Evolutionary conservation across 2,113 vertebrate genomes (phyloP), one percentile per base, ranked within the genome.

Genomic region (Erythrocercus mccallii): DNA sequence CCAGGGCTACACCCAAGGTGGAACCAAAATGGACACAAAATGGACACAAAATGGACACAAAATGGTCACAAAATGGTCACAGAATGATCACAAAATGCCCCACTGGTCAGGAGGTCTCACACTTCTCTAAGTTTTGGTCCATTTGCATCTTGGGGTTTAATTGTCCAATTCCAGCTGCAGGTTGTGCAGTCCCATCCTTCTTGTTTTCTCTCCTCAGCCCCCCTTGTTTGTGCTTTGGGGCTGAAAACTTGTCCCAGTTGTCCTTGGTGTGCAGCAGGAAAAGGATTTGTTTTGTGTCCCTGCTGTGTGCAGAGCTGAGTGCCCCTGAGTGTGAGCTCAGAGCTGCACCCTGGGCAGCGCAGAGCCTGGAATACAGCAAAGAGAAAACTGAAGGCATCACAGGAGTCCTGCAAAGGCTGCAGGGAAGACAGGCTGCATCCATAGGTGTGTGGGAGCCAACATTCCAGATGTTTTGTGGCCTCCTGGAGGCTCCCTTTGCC

Each of bases 391-490:
- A 9, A 56, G 20, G 20, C 31, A 56, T 33, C 54, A 12, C 12
- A 5, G 54, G 28, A 42, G 4, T 33, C 31, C 58, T 1, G 2
- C n/a, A 48, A 19, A 45, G 0, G 1, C 28, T 56, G 11, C n/a
- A 31, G 31, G 16, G 37, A 57, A 53, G 25, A 8, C 3, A 5
- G 42, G 42, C 28, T 81, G 17, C 31, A 24, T 25, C 47, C 37
- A 31, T 3, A 1, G 2, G 11, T 19, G 22, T 15, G 14, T 69
- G 18, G 44, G 38, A 11, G 13, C 13, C 81, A 47, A 27, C 12
- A 42, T 62, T 73, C 47, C 83, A 27, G 23, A 10, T 10, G 35
- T 28, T 92, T 31, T 3, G 2, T 31, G 53, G 57, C 50, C 27
- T 95, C 25, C 54, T 78, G 70, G 35, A 7, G 56, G 14, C 27